phyloP scores from a whole-genome alignment of 2,797 vertebrate species.

The Rhabdophis nuchalis region DNA sequence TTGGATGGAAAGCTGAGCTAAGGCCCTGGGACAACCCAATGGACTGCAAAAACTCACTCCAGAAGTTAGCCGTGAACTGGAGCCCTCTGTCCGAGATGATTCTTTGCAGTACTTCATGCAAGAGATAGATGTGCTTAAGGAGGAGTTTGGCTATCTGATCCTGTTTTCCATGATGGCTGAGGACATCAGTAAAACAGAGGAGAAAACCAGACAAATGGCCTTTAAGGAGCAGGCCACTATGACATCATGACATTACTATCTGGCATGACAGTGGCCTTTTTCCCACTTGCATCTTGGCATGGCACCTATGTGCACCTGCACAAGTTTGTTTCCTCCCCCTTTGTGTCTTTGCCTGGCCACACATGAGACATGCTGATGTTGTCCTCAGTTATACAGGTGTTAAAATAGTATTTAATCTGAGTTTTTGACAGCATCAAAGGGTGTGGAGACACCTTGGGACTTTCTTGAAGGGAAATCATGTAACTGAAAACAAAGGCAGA shows the following conservation, averaged over 20 bases:
- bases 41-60: too few species aligned
- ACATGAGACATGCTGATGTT: not conserved
- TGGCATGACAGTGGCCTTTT: not conserved
- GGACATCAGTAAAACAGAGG: not conserved
- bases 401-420: not conserved
- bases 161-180: not conserved
- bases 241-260: not conserved
- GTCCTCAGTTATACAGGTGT: not conserved
- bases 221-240: not conserved
- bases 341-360: not conserved
- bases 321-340: fast-evolving
- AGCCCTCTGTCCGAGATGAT: too few species aligned
- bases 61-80: too few species aligned
- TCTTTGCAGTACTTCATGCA: too few species aligned
- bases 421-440: not conserved
- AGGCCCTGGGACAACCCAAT: too few species aligned
- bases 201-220: not conserved
- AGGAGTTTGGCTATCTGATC: not conserved
- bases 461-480: not conserved
- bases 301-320: not conserved
- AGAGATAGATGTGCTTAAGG: too few species aligned
- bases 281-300: not conserved
- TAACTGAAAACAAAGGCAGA: not conserved
- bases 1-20: too few species aligned
- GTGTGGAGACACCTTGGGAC: not conserved